Percentiles rank a stretch among this genome's conserved stretches.
These are phyloP conservation scores for Drosophila baimaii DNA, from an alignment of 1,140 invertebrate species.

Conservation along the genomic window DNA sequence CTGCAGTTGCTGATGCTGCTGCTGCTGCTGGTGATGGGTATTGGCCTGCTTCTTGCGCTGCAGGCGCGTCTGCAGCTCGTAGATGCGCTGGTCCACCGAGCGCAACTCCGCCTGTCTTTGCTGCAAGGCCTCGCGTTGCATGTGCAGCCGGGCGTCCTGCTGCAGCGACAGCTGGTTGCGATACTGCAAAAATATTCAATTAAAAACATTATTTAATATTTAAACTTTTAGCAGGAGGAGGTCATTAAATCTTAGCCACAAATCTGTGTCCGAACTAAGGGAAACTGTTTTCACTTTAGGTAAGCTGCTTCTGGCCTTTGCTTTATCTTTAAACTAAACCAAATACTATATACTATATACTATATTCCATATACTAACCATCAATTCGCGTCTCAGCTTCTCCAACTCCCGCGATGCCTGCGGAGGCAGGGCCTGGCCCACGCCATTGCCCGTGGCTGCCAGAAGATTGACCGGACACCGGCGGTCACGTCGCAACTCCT, in stretches of 20 bases:
- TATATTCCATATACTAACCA: slow-evolving; percentile 86
- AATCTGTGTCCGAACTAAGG: neutral
- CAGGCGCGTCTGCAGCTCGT: slow-evolving; percentile 95
- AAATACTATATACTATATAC: too few relatives aligned
- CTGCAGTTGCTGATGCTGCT: slow-evolving; percentile 62
- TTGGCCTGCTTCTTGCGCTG: slow-evolving; percentile 92
- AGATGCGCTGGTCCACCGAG: slow-evolving; percentile 95
- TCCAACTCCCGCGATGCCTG: slow-evolving; percentile 94
- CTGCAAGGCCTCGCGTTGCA: slow-evolving; percentile 93
- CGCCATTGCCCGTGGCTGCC: slow-evolving; percentile 69
- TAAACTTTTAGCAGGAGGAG: neutral
- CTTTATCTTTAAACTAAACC: too few relatives aligned
- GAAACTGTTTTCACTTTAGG: too few relatives aligned
- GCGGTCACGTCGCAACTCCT: slow-evolving; percentile 91
- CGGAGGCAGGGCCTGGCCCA: slow-evolving; percentile 86
- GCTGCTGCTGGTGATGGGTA: slow-evolving; percentile 70
- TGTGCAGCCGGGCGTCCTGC: slow-evolving; percentile 93
- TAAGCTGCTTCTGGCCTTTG: too few relatives aligned
- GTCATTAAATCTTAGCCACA: neutral
- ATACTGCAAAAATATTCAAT: slow-evolving; percentile 88
- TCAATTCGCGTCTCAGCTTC: slow-evolving; percentile 94
- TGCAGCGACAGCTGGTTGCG: slow-evolving; percentile 98
- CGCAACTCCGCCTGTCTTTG: slow-evolving; percentile 95
- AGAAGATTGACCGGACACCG: slow-evolving; percentile 82
- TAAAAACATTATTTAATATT: slow-evolving; percentile 8